These are phyloP conservation scores for Ia io DNA, from an alignment of 2,113 vertebrate genomes.

Conservation along the genomic window DNA sequence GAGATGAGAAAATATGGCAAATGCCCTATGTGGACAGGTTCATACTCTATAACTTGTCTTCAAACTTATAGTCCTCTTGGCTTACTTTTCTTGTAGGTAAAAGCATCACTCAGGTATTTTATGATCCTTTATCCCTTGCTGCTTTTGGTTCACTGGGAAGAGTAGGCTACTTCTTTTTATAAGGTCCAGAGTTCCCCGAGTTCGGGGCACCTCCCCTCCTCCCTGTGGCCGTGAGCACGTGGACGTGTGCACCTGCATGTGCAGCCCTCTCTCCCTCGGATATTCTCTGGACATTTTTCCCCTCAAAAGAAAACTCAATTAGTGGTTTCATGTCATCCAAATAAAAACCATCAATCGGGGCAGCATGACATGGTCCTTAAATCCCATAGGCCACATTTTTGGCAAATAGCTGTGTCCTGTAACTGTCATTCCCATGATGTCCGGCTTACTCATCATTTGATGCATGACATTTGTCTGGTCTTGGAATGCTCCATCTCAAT, in stretches of 20 bases:
- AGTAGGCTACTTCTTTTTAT: neutral
- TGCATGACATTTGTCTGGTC: neutral
- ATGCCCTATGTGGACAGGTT: neutral
- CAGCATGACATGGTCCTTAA: neutral
- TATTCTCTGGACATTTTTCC: neutral
- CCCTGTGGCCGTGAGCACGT: accelerated
- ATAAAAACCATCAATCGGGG: neutral
- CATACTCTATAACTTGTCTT: neutral
- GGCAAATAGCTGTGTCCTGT: slow-evolving; percentile 9
- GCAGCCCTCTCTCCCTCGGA: too few relatives aligned
- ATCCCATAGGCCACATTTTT: slow-evolving; percentile 26
- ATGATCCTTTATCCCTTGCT: neutral
- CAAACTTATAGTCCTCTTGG: neutral
- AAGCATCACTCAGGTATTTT: neutral
- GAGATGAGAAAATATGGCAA: neutral
- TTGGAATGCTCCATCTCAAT: slow-evolving; percentile 48
- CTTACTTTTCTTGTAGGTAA: neutral
- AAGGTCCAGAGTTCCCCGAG: neutral
- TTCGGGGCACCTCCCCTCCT: neutral
- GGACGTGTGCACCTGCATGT: neutral
- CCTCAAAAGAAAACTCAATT: neutral
- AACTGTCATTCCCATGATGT: slow-evolving; percentile 12
- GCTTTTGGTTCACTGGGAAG: neutral
- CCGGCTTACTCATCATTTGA: neutral
- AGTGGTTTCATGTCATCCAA: neutral